These are phyloP conservation scores for Periophthalmus modestus DNA, from an alignment of 2,113 vertebrate species.

Conservation along the genomic window DNA sequence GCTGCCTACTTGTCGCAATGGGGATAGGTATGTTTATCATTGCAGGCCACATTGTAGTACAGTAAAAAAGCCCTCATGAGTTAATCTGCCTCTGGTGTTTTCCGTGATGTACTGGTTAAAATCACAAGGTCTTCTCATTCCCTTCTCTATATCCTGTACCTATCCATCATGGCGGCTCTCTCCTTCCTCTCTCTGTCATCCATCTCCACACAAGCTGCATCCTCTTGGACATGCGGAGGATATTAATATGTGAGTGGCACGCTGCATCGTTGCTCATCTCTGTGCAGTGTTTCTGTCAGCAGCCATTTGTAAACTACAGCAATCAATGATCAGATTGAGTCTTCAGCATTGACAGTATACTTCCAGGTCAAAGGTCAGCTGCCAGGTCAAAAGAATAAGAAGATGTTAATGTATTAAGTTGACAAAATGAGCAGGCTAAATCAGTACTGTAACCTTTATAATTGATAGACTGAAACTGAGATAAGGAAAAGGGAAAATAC, in stretches of 20 bases:
- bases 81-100: constrained; percentile 21
- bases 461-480: not conserved
- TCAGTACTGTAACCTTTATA: not conserved
- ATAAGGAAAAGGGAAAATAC: not conserved
- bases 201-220: constrained; percentile 55
- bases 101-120: constrained; percentile 46
- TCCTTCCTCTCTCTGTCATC: constrained; percentile 61
- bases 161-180: constrained; percentile 60
- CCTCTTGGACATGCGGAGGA: constrained; percentile 32
- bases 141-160: constrained; percentile 47
- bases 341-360: constrained; percentile 7
- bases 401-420: not conserved
- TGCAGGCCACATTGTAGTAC: not conserved
- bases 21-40: no score
- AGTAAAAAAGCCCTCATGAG: not conserved
- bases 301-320: constrained; percentile 10
- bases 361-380: not conserved
- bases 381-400: not conserved
- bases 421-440: not conserved
- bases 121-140: constrained; percentile 25
- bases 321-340: constrained; percentile 16
- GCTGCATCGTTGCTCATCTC: constrained; percentile 33
- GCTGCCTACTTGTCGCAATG: no score
- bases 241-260: constrained; percentile 35
- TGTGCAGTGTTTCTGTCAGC: constrained; percentile 26